Base-by-base conservation (phyloP, 2,797 vertebrate genomes). In the Spea hammondii region DNA sequence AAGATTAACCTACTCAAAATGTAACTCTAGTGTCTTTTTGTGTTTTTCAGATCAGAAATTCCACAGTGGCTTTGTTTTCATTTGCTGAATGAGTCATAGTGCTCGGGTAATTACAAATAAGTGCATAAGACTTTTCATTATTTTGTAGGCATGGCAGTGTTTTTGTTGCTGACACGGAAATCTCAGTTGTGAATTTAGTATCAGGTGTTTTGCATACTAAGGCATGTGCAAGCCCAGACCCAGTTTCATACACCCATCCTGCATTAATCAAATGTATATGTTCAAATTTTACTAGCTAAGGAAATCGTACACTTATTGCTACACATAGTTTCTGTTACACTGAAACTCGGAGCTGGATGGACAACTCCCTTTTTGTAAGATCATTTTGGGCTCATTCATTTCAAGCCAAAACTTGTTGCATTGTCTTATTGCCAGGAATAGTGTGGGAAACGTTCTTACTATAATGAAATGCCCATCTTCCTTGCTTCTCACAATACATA, bases 181-280 rank as follows among this genome's bases (percentile, higher is more conserved):
- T 48, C 32, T 54, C 72, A 57, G 51, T n/a, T 65, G 32, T 65
- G 53, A n/a, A 70, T 62, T 64, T 65, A 74, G 53, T 74, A 57
- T 71, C n/a, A 71, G 53, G 12, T 72, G 65, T 76, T 76, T 65
- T 80, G 70, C 73, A 76, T 80, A 59, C 32, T 65, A 46, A 76
- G 14, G 53, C 79, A 76, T 65, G 79, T 76, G 60, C 51, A 9
- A 64, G 72, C 79, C 57, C 60, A 68, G 53, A 11, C 5, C 12
- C 14, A 76, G 79, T 80, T 80, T 80, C 79, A 59, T 76, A 50
- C 79, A 57, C 73, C 79, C 73, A 75, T 59, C 73, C 67, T 70
- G 79, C 64, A 71, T 76, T 80, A 80, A 76, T 80, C 59, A 71
- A 48, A 50, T 10, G 59, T 48, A 57, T 80, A 49, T 70, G 47